Evolutionary conservation across 2,888 invertebrate species (phyloP).

Genomic region (Dicyrtoma fusca): DNA sequence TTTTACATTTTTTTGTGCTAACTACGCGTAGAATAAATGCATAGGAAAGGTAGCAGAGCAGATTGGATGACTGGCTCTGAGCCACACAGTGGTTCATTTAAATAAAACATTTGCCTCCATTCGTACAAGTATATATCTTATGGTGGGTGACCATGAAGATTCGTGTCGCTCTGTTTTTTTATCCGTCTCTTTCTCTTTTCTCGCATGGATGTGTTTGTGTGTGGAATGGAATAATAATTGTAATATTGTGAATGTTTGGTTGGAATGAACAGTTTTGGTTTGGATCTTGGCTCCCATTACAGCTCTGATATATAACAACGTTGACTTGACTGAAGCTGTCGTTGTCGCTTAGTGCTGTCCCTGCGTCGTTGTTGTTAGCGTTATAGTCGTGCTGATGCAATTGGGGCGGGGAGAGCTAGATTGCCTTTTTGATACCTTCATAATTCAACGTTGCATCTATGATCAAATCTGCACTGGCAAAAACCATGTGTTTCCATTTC

Average conservation of each 20-base stretch:
- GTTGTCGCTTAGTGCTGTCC: not conserved
- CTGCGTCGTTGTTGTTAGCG: not conserved
- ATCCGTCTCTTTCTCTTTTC: slow-evolving; percentile 11
- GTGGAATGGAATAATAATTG: not conserved
- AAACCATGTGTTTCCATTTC: slow-evolving; percentile 6
- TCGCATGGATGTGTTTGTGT: not conserved
- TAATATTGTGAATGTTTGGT: too few relatives aligned
- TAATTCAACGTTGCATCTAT: too few relatives aligned
- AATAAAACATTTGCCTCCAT: not conserved
- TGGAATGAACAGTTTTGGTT: not conserved
- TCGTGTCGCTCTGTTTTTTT: slow-evolving; percentile 12
- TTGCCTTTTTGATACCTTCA: slow-evolving; percentile 21
- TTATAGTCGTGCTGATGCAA: slow-evolving; percentile 24
- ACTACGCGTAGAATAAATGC: too few relatives aligned
- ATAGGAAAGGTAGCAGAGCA: not conserved
- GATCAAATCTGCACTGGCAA: not conserved
- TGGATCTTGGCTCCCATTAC: not conserved
- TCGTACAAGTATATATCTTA: not conserved
- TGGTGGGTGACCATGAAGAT: slow-evolving; percentile 29
- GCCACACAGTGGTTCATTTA: too few relatives aligned
- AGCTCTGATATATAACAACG: not conserved
- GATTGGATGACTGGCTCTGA: not conserved
- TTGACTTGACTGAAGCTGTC: not conserved
- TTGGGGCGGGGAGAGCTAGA: slow-evolving; percentile 27
- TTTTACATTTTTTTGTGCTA: too few relatives aligned